phyloP scores from a whole-genome alignment of 2,797 vertebrate species.

The Pangasius larnaudii region DNA sequence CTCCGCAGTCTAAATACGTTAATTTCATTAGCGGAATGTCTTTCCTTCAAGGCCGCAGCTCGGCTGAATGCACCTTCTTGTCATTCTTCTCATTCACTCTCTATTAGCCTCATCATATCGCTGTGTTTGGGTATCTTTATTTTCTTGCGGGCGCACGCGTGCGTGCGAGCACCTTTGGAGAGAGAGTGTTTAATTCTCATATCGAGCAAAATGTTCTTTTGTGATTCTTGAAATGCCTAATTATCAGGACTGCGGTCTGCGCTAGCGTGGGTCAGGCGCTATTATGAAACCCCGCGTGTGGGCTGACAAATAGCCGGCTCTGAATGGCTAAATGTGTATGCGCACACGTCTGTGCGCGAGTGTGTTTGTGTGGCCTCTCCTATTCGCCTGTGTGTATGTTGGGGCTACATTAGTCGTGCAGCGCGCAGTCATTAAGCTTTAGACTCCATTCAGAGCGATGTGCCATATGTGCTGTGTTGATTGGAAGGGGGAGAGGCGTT shows the following conservation, averaged over 20 bases:
- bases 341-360: not conserved
- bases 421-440: conserved; percentile 26
- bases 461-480: not conserved
- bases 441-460: conserved; percentile 12
- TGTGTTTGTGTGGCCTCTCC: conserved; percentile 1
- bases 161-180: conserved; percentile 3
- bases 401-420: not conserved
- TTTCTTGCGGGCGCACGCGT: not conserved
- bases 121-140: conserved; percentile 37
- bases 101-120: conserved; percentile 47
- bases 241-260: conserved; percentile 26
- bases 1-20: conserved; percentile 26
- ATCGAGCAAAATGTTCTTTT: conserved; percentile 33
- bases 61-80: conserved; percentile 28
- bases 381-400: not conserved
- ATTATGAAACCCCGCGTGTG: not conserved
- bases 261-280: not conserved
- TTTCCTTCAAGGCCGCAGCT: conserved; percentile 48
- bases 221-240: conserved; percentile 36
- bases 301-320: not conserved
- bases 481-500: not conserved
- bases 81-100: conserved; percentile 40
- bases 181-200: conserved; percentile 34
- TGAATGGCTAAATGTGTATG: not conserved
- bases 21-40: conserved; percentile 43